These are phyloP conservation scores for Podocnemis expansa DNA, from an alignment of 2,113 vertebrate species.

Conservation along the genomic window DNA sequence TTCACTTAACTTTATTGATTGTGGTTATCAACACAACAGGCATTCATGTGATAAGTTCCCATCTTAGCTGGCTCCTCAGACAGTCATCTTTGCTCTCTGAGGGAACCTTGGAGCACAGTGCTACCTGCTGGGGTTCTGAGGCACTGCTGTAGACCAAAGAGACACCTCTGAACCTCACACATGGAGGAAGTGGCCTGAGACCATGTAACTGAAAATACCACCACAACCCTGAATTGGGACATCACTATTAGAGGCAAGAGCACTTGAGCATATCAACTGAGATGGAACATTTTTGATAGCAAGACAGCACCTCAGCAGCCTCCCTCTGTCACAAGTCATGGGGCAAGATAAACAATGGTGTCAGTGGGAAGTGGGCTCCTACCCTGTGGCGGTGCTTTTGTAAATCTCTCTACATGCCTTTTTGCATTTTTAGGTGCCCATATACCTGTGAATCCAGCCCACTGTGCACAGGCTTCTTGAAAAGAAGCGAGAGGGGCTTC, in stretches of 20 bases:
- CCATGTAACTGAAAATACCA: not conserved
- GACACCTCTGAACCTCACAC: accelerated
- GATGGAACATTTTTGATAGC: accelerated
- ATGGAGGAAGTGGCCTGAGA: not conserved
- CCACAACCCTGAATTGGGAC: not conserved
- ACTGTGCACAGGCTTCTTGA: not conserved
- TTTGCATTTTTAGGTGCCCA: not conserved
- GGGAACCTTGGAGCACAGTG: constrained; percentile 26
- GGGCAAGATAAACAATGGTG: not conserved
- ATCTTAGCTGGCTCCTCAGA: too few relatives aligned
- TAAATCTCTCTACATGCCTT: not conserved
- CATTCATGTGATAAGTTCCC: too few relatives aligned
- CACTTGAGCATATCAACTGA: not conserved
- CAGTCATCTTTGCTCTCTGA: not conserved
- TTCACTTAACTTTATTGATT: too few relatives aligned
- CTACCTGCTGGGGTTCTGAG: constrained; percentile 33
- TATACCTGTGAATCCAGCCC: not conserved
- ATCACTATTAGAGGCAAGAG: not conserved
- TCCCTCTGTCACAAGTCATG: not conserved
- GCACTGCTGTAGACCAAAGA: not conserved
- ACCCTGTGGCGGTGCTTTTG: not conserved
- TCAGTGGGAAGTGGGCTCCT: not conserved
- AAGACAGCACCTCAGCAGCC: not conserved
- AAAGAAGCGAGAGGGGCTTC: not conserved
- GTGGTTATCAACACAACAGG: too few relatives aligned